Base-by-base conservation (phyloP, 1,140 invertebrate species). In the Agrilus planipennis region DNA sequence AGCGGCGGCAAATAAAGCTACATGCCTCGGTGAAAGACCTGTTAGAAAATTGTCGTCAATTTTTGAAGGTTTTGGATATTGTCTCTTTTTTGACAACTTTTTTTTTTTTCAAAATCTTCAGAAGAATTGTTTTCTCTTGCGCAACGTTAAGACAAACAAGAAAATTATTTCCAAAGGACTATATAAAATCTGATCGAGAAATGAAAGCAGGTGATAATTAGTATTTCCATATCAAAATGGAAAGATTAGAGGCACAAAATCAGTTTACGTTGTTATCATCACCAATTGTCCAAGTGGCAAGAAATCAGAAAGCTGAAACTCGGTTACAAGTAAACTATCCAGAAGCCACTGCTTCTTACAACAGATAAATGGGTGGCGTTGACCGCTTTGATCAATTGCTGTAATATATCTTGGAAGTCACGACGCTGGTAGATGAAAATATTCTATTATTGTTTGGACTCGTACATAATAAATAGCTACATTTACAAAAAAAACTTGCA, bases 381-480 rank as follows among this genome's bases (percentile, higher is more conserved):
- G 57, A 60, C 49, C 53, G 49, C 45, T 56, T 56, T 43, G 50
- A 60, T 52, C 51, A 58, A 45, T 51, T 55, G 42, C 52, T 61
- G 59, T 45, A 50, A 52, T 49, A 52, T 57, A 41, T 48, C 54
- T 45, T 49, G 55, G 32, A 60, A 60, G 49, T 57, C 50, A 45
- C 48, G 51, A 38, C 58, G 60, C 49, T 61, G 60, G 58, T 62
- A 56, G 55, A 52, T 61, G 40, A 53, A 51, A 32, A 53, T 62
- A 36, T 59, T 62, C 50, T 62, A 54, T 48, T 50, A 54, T 49
- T 39, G 46, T 45, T 38, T 55, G 15, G 50, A 58, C 39, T 50
- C 52, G 21, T 39, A 41, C 46, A 55, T 57, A 45, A 32, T 41
- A 25, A 45, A 45, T 19, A 25, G 21, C 35, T 32, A 32, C 14